Percentiles rank a stretch among this genome's conserved stretches.
phyloP scores from a whole-genome alignment of 2,113 vertebrate genomes.

The Sebastes schlegelii region DNA sequence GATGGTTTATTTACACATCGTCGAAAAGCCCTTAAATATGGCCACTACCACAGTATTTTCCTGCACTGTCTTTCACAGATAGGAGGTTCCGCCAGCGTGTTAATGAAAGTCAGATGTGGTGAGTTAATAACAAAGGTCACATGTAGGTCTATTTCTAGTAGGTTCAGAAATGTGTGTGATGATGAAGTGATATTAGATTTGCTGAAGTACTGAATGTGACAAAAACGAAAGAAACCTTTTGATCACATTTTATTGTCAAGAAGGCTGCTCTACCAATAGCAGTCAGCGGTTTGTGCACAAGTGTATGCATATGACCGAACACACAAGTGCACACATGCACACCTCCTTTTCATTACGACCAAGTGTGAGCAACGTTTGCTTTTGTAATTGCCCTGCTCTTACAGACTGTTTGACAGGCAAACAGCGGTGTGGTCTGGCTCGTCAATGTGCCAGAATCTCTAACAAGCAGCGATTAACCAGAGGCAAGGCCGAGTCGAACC shows the following conservation, averaged over 20 bases:
- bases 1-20: neutral
- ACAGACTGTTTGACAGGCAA: conserved; percentile 65
- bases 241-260: conserved; percentile 3
- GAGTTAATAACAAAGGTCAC: neutral
- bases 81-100: too few species aligned
- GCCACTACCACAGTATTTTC: neutral
- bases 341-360: conserved; percentile 31
- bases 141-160: neutral
- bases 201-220: neutral
- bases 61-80: neutral
- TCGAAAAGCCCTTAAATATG: neutral
- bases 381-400: conserved; percentile 67
- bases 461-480: conserved; percentile 59
- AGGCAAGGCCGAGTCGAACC: conserved; percentile 55
- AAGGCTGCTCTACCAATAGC: neutral
- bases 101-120: neutral
- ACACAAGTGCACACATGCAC: conserved; percentile 8
- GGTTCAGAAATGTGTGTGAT: neutral
- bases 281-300: conserved; percentile 8
- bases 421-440: conserved; percentile 58
- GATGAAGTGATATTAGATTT: neutral
- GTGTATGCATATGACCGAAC: neutral
- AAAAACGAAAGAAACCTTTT: neutral
- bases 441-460: conserved; percentile 53
- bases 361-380: conserved; percentile 63